Evolutionary conservation across 2,113 vertebrate species (phyloP), one percentile per base, ranked within the genome.

Genomic region (Accipiter virgatus): DNA sequence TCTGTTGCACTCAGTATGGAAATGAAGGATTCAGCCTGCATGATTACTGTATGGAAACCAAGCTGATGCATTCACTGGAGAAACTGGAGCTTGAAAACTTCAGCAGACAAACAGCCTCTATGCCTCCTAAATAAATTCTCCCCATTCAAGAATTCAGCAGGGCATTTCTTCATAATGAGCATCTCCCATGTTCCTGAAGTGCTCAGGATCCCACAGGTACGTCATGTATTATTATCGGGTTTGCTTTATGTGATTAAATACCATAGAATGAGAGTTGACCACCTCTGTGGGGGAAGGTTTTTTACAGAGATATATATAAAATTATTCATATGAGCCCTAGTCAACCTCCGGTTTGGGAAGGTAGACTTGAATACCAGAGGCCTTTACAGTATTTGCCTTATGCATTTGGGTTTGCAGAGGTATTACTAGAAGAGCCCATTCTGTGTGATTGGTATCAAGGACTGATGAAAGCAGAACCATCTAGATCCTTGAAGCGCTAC

Each of bases 81-180:
- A 91, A 91, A 95, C 11, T 12, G 48, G 84, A 95, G 58, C 81
- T 85, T 80, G 70, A 90, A 90, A 96, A 93, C 40, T 80, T 91
- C 84, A 82, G 40, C 66, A 87, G 43, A 53, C 9, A 40, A 80
- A 45, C 36, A 62, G n/a, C 55, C 18, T 94, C 62, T 58, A 7
- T 9, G 1, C 40, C 84, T 95, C 29, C 81, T 50, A 73, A 80
- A 83, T 34, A 80, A 90, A 81, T 23, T 82, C 45, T 84, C 32
- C 36, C 16, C 16, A 22, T 42, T 36, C n/a, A 74, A 86, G 86
- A 91, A 86, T 68, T 68, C 4, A 1, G 34, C 42, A 63, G 66
- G 55, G 42, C n/a, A 53, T 85, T 89, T 94, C 85, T 88, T 83
- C 66, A 29, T 63, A 82, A 73, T 65, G 65, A 93, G 23, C 40